phyloP scores from a whole-genome alignment of 2,888 invertebrate species.

The Erannis defoliaria region DNA sequence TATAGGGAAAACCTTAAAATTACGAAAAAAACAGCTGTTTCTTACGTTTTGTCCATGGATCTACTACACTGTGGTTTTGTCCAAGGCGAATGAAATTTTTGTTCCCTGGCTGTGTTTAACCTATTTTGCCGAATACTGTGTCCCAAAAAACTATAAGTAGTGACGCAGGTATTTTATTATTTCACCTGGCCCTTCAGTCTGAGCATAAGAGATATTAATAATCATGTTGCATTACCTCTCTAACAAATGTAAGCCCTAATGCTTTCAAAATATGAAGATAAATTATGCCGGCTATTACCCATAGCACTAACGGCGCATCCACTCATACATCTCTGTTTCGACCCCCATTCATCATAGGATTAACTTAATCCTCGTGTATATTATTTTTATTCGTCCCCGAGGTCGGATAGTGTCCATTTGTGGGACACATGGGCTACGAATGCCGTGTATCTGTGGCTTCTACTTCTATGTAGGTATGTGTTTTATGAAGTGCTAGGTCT shows the following conservation, averaged over 20 bases:
- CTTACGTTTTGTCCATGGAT: no score
- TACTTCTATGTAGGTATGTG: background rate
- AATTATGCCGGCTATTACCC: slow-evolving; percentile 25
- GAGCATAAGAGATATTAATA: background rate
- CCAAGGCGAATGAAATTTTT: no score
- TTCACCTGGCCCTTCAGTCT: no score
- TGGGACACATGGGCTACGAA: slow-evolving; percentile 40
- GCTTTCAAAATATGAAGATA: slow-evolving; percentile 36
- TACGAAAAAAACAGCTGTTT: no score
- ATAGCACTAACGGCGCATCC: slow-evolving; percentile 27
- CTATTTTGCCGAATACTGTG: no score
- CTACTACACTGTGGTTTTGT: no score
- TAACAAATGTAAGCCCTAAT: slow-evolving; percentile 15
- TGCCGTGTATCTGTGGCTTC: slow-evolving; percentile 7
- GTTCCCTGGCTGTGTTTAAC: background rate
- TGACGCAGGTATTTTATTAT: no score
- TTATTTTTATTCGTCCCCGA: slow-evolving; percentile 74
- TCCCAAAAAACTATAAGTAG: no score
- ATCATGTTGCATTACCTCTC: slow-evolving; percentile 10
- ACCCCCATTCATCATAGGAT: slow-evolving; percentile 75
- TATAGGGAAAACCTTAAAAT: no score
- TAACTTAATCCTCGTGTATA: slow-evolving; percentile 73
- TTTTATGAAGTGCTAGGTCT: background rate
- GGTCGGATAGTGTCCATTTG: slow-evolving; percentile 68
- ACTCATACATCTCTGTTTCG: slow-evolving; percentile 49